Base-by-base conservation (phyloP, 2,113 vertebrate species). In the Epinephelus moara region DNA sequence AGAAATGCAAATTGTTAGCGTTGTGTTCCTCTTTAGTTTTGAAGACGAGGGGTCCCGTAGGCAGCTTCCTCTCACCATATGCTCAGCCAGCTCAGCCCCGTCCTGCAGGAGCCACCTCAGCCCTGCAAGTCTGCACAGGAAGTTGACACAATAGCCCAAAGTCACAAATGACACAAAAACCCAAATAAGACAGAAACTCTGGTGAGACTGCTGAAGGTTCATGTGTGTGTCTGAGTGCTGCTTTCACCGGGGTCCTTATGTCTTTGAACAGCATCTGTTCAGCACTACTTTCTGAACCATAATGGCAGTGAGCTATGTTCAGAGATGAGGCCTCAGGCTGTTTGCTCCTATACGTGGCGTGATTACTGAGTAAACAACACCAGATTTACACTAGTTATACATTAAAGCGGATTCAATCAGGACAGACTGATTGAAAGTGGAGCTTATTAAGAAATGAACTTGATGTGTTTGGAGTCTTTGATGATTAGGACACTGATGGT, bases 51-150 rank as follows among this genome's bases (percentile, higher is more conserved):
- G 59, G 80, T 37, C 85, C 89, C 78, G 52, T 78, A 81, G 78
- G 84, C 86, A 68, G 82, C 88, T 90, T 93, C 87, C 87, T 90
- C 89, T 87, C 88, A 14, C 92, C 92, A 93, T 91, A 91, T 93
- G 93, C 85, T 93, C 92, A 82, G 81, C 78, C 78, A 80, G 84
- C 90, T 81, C 87, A 68, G 85, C 72, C 62, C 66, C 72, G 33
- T 88, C 88, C 88, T 94, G 80, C 70, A 85, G 86, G 89, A 92
- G 82, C 81, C 84, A 89, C 90, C 84, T 91, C 91, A 82, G 81
- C 85, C 84, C 77, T 72, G 77, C 74, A 60, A 85, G 70, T 83
- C 86, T 78, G 80, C 80, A 79, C 81, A 93, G 84, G 87, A 90
- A 89, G 86, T 49, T 63, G 61, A 82, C 83, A 91, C 47, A 89